Evolutionary conservation across 2,888 invertebrate genomes (phyloP), one percentile per base, ranked within the genome.

Genomic region (Sphecodes monilicornis): DNA sequence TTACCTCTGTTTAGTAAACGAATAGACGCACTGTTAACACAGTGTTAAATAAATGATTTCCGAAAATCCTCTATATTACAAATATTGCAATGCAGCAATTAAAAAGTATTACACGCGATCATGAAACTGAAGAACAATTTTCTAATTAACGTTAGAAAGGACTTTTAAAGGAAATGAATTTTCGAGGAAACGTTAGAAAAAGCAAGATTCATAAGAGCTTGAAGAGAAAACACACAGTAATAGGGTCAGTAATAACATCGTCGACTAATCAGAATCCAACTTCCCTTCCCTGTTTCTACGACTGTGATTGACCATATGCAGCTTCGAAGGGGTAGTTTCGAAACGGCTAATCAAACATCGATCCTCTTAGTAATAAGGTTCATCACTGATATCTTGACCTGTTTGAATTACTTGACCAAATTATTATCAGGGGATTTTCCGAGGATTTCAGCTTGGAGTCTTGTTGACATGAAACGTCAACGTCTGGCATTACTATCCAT

Each of bases 331-430:
- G 85, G 66, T 41, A 60, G 57, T 79, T 76, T 70, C 70, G 39
- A n/a, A 10, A 75, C 60, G 54, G 50, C 60, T 71, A 75, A 85
- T 88, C 85, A 87, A 87, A 79, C 82, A 82, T 85, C 80, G 87
- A 82, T 85, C 80, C 71, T 50, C 75, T 71, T 57, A 32, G 66
- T 57, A 78, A 60, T 54, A 26, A 43, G 54, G 36, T 80, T 54
- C 73, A 69, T 69, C 72, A 77, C 77, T 39, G 68, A 82, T 83
- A 90, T 85, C 84, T 87, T 88, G 69, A 86, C 80, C 88, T 78
- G 70, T 70, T 70, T 71, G 80, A 77, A 88, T 90, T 79, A 84
- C 46, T 57, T 76, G 69, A 69, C 74, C 54, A 68, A 57, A 77
- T 70, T 78, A 74, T 84, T 83, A 69, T 29, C 69, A 41, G 73